A percentile compares a stretch with the other conserved stretches of the same genome.
phyloP scores from a whole-genome alignment of 2,113 vertebrate species.

The Girardinichthys multiradiatus region DNA sequence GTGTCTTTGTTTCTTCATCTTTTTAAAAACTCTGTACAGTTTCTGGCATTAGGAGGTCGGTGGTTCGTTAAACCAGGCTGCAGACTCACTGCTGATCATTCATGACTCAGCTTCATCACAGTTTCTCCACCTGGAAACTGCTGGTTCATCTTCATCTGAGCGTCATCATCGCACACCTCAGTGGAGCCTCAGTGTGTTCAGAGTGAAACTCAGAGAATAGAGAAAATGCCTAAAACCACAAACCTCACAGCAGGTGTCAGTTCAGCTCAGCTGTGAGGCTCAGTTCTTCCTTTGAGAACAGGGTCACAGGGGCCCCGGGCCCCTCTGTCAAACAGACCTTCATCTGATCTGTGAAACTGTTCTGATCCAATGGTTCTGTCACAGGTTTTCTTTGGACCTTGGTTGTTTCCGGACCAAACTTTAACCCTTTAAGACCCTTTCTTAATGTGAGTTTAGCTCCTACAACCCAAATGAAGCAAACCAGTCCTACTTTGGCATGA shows the following conservation, averaged over 20 bases:
- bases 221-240: slow-evolving; percentile 7
- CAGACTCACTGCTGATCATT: neutral
- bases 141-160: neutral
- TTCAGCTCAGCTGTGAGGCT: neutral
- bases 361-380: neutral
- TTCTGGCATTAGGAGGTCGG: neutral
- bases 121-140: neutral
- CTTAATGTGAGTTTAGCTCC: no score
- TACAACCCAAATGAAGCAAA: neutral
- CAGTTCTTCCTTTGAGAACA: neutral
- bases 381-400: neutral
- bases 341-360: neutral
- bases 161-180: neutral
- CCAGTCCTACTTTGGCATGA: no score
- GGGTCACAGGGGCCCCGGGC: no score
- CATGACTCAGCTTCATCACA: neutral
- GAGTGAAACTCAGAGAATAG: neutral
- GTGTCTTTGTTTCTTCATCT: neutral
- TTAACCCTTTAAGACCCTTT: neutral
- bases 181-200: neutral
- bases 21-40: neutral
- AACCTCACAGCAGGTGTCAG: neutral
- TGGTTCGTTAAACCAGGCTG: neutral
- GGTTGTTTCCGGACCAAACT: neutral
- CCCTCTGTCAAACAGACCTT: no score